These are phyloP conservation scores for Cyclina sinensis DNA, from an alignment of 1,140 invertebrate species.

Conservation along the genomic window DNA sequence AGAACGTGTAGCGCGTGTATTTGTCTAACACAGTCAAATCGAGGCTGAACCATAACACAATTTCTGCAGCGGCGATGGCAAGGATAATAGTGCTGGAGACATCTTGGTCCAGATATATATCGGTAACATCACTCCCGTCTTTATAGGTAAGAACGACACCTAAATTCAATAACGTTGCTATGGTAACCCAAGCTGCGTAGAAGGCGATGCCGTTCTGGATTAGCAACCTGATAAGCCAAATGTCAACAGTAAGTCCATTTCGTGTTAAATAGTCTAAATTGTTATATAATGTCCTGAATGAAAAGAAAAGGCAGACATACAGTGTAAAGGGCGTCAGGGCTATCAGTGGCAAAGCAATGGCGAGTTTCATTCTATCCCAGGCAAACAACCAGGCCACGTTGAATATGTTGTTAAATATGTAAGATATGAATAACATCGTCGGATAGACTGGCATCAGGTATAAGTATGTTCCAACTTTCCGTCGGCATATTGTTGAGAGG, in stretches of 20 bases:
- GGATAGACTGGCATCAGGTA: slow-evolving; percentile 76
- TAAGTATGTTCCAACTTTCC: slow-evolving; percentile 69
- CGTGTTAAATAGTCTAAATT: slow-evolving; percentile 69
- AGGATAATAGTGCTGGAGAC: slow-evolving; percentile 71
- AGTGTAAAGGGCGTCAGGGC: slow-evolving; percentile 75
- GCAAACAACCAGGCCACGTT: slow-evolving; percentile 83
- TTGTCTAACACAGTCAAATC: slow-evolving; percentile 80
- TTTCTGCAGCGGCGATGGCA: slow-evolving; percentile 64
- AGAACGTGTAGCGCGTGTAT: slow-evolving; percentile 80
- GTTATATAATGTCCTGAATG: slow-evolving; percentile 69
- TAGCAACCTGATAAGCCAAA: slow-evolving; percentile 80
- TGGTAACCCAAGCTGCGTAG: slow-evolving; percentile 83
- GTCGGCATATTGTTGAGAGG: slow-evolving; percentile 75
- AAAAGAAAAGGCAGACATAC: slow-evolving; percentile 75
- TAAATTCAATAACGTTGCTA: slow-evolving; percentile 83
- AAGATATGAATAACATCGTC: slow-evolving; percentile 69
- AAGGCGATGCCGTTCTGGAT: slow-evolving; percentile 84
- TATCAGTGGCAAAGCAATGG: slow-evolving; percentile 69
- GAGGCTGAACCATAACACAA: slow-evolving; percentile 76
- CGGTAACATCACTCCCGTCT: slow-evolving; percentile 65
- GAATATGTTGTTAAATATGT: slow-evolving; percentile 74
- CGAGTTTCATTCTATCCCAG: slow-evolving; percentile 76
- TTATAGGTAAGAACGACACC: slow-evolving; percentile 78
- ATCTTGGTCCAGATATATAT: slow-evolving; percentile 61
- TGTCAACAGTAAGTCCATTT: slow-evolving; percentile 69